Conservation (phyloP, 2,113 vertebrate genomes). For the Oreochromis aureus region DNA sequence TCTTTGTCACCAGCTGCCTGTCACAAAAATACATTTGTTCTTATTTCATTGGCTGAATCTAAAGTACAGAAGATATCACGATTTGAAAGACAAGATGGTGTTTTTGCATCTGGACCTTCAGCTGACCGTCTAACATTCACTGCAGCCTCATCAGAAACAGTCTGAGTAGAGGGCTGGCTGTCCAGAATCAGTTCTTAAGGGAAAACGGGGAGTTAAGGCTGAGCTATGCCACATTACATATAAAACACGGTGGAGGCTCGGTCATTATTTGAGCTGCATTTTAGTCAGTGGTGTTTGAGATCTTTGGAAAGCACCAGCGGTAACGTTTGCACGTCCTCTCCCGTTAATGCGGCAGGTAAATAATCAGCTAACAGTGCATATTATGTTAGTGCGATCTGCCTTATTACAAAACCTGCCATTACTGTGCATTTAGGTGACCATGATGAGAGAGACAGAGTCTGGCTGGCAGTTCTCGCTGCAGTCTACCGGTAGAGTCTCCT, state of each 20-base stretch:
- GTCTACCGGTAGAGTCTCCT: too few species aligned
- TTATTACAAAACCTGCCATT: too few species aligned
- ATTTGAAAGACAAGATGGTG: rapidly evolving
- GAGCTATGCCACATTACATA: neutral
- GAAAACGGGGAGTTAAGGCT: rapidly evolving
- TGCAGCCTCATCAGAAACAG: neutral
- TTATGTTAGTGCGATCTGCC: too few species aligned
- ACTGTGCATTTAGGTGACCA: too few species aligned
- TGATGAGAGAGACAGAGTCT: too few species aligned
- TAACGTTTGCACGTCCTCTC: too few species aligned
- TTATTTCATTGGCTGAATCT: neutral
- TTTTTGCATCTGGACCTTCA: neutral
- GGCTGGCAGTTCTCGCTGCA: too few species aligned
- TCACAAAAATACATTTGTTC: neutral
- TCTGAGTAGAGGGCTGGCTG: neutral
- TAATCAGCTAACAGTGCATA: too few species aligned
- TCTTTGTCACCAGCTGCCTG: rapidly evolving
- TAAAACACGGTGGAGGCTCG: rapidly evolving
- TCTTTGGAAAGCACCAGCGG: too few species aligned
- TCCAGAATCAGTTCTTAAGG: neutral
- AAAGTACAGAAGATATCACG: rapidly evolving
- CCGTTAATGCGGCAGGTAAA: too few species aligned
- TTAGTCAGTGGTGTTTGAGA: too few species aligned
- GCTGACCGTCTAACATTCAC: neutral
- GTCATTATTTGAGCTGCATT: too few species aligned